Base-by-base conservation (phyloP, 2,888 invertebrate species). In the Andrena fulva region DNA sequence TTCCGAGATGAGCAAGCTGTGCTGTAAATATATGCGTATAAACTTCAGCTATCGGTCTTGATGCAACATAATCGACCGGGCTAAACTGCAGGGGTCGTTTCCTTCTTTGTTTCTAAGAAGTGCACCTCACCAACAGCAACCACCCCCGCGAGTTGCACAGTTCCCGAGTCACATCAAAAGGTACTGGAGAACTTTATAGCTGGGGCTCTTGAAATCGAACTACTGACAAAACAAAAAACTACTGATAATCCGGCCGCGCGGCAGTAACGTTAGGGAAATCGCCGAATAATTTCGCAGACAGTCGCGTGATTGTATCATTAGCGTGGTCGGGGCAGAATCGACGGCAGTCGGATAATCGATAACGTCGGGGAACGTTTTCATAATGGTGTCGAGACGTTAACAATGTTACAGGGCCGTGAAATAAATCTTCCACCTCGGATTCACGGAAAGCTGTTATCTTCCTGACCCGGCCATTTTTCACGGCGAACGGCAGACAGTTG, bases 41-140 rank as follows among this genome's bases (percentile, higher is more conserved):
- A 60, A 54, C 52, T 62, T 80, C 80, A 33, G 70, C 66, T 75
- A 62, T 74, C 74, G 42, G 52, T 80, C 62, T 70, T 80, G 73
- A 79, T 67, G 69, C 42, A 80, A 74, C 48, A 48, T 48, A 54
- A 20, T 50, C 54, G 24, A 29, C 33, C 56, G n/a, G 27, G 29
- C 31, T 29, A 27, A 80, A 80, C 35, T 63, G 48, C 16, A 31
- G 10, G 16, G 56, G 52, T 24, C 24, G 10, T 42, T 50, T n/a
- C 20, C 1, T 20, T 5, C n/a, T 48, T 29, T 8, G 50, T 80
- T 63, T 56, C 62, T n/a, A 33, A 66, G 54, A 56, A 31, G 16
- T 31, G 60, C 16, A 42, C 4, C 16, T 42, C 16, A 16, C 16
- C 42, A 42, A 42, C 42, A 12, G 12, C 29, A 80, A 80, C 67